Conservation (phyloP, 2,113 vertebrate genomes). For the Actinemys pallida region DNA sequence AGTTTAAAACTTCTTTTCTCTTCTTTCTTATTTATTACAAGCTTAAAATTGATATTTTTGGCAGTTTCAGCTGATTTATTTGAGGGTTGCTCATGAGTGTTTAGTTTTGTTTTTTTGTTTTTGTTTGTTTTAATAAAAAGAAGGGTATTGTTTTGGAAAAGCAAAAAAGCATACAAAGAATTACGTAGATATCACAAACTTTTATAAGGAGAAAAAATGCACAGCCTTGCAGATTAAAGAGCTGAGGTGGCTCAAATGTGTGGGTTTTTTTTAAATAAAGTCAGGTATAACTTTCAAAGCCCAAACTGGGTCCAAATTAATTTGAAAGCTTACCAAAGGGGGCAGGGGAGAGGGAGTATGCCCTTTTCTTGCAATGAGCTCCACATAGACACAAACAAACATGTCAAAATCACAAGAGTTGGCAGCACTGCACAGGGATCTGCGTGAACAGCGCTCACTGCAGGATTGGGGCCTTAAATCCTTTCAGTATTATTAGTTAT, state of each 20-base stretch:
- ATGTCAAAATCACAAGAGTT: neutral
- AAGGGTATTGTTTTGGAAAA: conserved; percentile 9
- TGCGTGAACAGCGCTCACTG: neutral
- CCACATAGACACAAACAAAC: neutral
- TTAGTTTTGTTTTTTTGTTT: neutral
- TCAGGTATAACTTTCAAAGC: neutral
- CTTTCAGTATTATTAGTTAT: neutral
- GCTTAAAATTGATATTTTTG: neutral
- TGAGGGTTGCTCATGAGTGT: neutral
- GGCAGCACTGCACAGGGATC: neutral
- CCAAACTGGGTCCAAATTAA: neutral
- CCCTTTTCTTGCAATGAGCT: neutral
- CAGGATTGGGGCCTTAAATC: neutral
- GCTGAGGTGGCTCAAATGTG: neutral
- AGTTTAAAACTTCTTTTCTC: conserved; percentile 3
- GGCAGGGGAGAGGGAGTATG: rapidly evolving
- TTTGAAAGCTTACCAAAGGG: neutral
- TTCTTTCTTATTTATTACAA: neutral
- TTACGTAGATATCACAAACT: neutral
- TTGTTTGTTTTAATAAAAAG: neutral
- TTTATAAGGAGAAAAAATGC: neutral
- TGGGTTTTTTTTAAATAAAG: neutral
- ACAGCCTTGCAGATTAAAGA: neutral
- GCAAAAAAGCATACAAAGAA: neutral
- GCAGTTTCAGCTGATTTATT: neutral